Percentiles rank a stretch among this genome's conserved stretches.
Conservation (phyloP, 2,797 vertebrate species). For the Stomatorhinus walkeri region DNA sequence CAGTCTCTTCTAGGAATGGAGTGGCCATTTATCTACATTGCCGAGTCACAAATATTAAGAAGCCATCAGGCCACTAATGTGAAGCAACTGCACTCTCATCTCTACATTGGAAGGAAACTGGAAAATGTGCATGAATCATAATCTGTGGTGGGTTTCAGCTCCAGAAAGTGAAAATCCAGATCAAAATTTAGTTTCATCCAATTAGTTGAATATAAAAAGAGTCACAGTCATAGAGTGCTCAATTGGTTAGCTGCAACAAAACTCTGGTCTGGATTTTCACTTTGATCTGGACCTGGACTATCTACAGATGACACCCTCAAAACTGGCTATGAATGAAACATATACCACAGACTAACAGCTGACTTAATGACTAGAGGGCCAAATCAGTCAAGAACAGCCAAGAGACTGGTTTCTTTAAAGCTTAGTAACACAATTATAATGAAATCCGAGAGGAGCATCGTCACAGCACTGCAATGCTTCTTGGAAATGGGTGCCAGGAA, state of each 20-base stretch:
- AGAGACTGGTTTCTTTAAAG: neutral
- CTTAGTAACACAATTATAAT: neutral
- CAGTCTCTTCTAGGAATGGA: neutral
- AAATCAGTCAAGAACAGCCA: neutral
- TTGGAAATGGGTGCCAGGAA: neutral
- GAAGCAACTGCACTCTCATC: neutral
- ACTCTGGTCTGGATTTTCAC: neutral
- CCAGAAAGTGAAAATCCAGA: neutral
- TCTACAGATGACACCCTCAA: neutral
- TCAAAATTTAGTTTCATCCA: neutral
- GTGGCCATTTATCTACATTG: neutral
- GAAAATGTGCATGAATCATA: neutral
- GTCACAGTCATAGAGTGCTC: neutral
- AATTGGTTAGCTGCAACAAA: neutral
- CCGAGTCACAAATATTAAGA: neutral
- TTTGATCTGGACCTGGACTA: neutral
- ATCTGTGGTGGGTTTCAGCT: neutral
- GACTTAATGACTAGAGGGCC: neutral
- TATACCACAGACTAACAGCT: neutral
- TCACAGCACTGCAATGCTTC: neutral
- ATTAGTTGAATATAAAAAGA: neutral
- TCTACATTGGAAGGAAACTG: neutral
- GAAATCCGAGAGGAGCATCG: neutral
- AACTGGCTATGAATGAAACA: neutral
- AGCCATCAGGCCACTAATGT: neutral